Evolutionary conservation across 2,888 invertebrate species (phyloP).

Genomic region (Melolontha melolontha): DNA sequence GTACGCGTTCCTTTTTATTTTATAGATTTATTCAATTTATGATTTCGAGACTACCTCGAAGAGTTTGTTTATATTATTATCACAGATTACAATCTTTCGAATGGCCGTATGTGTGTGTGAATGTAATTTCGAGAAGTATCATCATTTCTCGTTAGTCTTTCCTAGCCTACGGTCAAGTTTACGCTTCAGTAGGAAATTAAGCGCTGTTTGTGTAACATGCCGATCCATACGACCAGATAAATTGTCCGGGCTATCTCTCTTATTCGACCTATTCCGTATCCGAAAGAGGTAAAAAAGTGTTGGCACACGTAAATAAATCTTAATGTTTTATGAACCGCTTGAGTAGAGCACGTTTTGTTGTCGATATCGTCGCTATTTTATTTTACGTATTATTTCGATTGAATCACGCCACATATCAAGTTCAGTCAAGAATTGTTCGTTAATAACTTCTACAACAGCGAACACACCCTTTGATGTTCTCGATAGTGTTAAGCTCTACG

Average conservation of each 20-base stretch:
- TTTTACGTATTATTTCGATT: slow-evolving; percentile 12
- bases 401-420: slow-evolving; percentile 2
- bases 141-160: slow-evolving; percentile 10
- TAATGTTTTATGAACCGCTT: slow-evolving; percentile 27
- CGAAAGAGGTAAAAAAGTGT: neutral
- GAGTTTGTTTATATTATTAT: neutral
- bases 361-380: slow-evolving; percentile 13
- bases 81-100: slow-evolving; percentile 20
- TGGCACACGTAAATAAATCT: slow-evolving; percentile 16
- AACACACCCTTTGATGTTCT: too few species aligned
- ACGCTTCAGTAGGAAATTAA: slow-evolving; percentile 30
- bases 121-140: slow-evolving; percentile 15
- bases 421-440: too few species aligned
- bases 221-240: slow-evolving; percentile 21
- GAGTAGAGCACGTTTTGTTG: slow-evolving; percentile 17
- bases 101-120: slow-evolving; percentile 1
- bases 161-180: slow-evolving; percentile 29
- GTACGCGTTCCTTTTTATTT: too few species aligned
- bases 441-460: too few species aligned
- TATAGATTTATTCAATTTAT: neutral
- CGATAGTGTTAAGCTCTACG: too few species aligned
- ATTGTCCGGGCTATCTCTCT: neutral
- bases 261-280: neutral
- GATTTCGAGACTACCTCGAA: neutral
- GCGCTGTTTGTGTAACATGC: slow-evolving; percentile 4